Base-by-base conservation (phyloP, 1,140 invertebrate species). In the Bathynomus jamesi region DNA sequence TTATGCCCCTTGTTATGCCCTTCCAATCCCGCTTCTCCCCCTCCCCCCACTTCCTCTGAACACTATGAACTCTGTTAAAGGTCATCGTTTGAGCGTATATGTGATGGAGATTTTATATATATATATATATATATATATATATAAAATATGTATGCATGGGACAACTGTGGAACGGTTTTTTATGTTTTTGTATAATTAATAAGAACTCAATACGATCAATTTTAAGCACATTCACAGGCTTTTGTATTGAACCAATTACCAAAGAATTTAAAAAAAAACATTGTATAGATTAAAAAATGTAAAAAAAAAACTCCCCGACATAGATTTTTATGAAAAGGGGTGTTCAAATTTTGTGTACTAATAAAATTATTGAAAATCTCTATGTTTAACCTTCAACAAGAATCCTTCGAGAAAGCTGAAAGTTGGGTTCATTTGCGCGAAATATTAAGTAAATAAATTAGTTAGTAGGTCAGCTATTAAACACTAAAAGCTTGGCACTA, bases 111-210 rank as follows among this genome's bases (percentile, higher is more conserved):
- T 30, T 67, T 73, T 24, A 75, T 75, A 73, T 79, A 77, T 4
- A 79, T 29, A 24, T 75, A 78, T 17, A 75, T n/a, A 66, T 30
- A 70, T 65, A 63, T 29, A 61, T 32, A 70, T 11, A 64, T 30
- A 27, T 11, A 28, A 72, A 62, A 69, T 77, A 79, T 79, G 84
- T 88, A 40, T 40, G 17, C 17, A 40, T 40, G 7, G 17, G n/a
- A n/a, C n/a, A n/a, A n/a, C 68, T 74, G 70, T 74, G 72, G 72
- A 70, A 74, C 70, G n/a, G 74, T 77, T 75, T 63, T 76, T 74
- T 74, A 74, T 72, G 71, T 76, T 76, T 77, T 72, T 69, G 70
- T 77, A 71, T 77, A 77, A 40, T 40, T 40, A 8, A 8, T 7
- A 74, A 74, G 73, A 77, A 53, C 69, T 71, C 69, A 65, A 71